Percentiles rank a stretch among this genome's conserved stretches.
Conservation (phyloP, 2,113 vertebrate species). For the Oreochromis aureus region DNA sequence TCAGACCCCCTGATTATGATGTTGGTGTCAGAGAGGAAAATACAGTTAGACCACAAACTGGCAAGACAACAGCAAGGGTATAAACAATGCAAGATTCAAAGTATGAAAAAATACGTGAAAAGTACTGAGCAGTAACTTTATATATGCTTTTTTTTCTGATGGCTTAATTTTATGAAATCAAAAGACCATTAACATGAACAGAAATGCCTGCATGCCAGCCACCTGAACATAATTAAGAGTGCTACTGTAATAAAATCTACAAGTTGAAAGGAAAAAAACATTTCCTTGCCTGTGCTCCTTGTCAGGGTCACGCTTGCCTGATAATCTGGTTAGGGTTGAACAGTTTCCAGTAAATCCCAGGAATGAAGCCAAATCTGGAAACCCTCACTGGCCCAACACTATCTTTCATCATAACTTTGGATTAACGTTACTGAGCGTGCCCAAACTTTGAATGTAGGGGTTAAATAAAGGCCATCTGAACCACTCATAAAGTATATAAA, state of each 20-base stretch:
- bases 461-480: background rate
- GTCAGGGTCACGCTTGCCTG: background rate
- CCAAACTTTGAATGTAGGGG: background rate
- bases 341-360: background rate
- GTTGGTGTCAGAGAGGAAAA: background rate
- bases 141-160: background rate
- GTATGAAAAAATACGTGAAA: background rate
- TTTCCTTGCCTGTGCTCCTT: background rate
- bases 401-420: background rate
- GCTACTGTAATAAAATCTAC: background rate
- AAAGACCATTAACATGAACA: background rate
- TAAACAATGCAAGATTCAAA: background rate
- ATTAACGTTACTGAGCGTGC: background rate
- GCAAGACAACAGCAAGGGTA: background rate
- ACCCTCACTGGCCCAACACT: background rate
- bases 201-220: background rate
- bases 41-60: background rate
- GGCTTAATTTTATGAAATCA: background rate
- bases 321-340: background rate
- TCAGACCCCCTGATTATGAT: background rate
- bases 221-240: background rate
- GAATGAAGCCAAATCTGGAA: background rate
- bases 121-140: background rate
- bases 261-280: background rate
- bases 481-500: background rate